Evolutionary conservation across 2,888 invertebrate species (phyloP), one percentile per base, ranked within the genome.

Genomic region (Anthrax anthrax): DNA sequence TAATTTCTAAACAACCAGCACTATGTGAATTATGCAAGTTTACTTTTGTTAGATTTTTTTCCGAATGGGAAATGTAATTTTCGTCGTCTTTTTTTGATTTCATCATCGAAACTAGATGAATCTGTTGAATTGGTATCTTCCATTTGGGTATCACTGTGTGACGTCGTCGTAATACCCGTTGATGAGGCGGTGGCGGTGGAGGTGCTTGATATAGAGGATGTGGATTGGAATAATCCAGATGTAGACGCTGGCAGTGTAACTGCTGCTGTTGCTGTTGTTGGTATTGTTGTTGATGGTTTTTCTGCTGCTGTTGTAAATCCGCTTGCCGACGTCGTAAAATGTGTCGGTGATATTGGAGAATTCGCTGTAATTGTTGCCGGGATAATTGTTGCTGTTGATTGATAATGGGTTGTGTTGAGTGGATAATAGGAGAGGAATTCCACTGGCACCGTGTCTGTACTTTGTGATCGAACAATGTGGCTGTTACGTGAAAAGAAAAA

Each of bases 391-490:
- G 46, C 34, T 47, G 50, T 9, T 39, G 50, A 42, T 46, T 42
- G 48, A 37, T 37, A 48, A 39, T 47, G 44, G 18, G 44, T 19
- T 6, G 4, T 4, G 41, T 45, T 47, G 47, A 41, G 17, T 48
- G 57, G 55, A 50, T 60, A 46, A 49, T 55, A 53, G 44, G 55
- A 54, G 50, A 36, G 32, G 44, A 13, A 48, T 40, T 62, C 62
- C 58, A 60, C 58, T 49, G 61, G 57, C 52, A 61, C 57, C 54
- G 60, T 49, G 54, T 62, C 62, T 51, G 60, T 58, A 53, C 62
- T 62, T 58, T 61, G 62, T 49, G 62, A 62, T 59, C 62, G 58
- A 54, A 60, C 54, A 53, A 62, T 56, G 48, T 60, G 58, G 49
- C 62, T 61, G 50, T 16, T 45, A 49, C 14, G 16, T 43, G n/a